Evolutionary conservation across 2,113 vertebrate genomes (phyloP).

Genomic region (Petaurus breviceps): DNA sequence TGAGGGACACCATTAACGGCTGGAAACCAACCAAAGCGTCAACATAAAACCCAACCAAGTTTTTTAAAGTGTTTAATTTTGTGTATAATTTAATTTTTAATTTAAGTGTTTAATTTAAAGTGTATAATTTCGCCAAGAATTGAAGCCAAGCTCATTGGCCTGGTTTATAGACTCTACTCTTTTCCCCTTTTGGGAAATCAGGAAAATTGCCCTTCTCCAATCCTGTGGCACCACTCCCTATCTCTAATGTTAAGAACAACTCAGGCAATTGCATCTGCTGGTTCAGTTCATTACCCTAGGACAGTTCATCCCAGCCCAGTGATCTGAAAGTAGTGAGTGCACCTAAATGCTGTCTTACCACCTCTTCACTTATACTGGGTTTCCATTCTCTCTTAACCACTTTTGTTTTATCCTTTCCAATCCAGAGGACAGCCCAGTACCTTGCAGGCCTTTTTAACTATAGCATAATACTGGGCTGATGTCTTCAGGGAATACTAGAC

Average conservation of each 20-base stretch:
- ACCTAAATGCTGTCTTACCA: not conserved
- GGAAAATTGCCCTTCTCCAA: not conserved
- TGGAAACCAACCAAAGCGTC: not conserved
- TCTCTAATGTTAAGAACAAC: not conserved
- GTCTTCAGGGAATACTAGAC: not conserved
- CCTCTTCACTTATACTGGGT: not conserved
- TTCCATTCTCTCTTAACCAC: not conserved
- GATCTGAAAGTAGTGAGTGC: not conserved
- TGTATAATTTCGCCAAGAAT: not conserved
- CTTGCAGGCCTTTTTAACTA: not conserved
- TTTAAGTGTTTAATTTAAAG: no score
- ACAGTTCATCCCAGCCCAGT: not conserved
- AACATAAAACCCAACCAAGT: not conserved
- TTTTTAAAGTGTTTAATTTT: not conserved
- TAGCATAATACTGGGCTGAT: not conserved
- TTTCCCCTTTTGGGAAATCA: not conserved
- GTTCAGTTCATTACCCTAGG: not conserved
- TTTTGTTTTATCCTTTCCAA: not conserved
- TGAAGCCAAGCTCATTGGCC: not conserved
- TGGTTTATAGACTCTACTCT: not conserved
- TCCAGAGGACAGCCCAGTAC: not conserved
- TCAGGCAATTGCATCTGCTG: not conserved
- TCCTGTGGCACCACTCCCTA: not conserved
- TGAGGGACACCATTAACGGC: not conserved
- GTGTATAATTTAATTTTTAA: no score